These are phyloP conservation scores for Lepidocyrtoides sp. DNA, from an alignment of 2,888 invertebrate species.

Conservation along the genomic window DNA sequence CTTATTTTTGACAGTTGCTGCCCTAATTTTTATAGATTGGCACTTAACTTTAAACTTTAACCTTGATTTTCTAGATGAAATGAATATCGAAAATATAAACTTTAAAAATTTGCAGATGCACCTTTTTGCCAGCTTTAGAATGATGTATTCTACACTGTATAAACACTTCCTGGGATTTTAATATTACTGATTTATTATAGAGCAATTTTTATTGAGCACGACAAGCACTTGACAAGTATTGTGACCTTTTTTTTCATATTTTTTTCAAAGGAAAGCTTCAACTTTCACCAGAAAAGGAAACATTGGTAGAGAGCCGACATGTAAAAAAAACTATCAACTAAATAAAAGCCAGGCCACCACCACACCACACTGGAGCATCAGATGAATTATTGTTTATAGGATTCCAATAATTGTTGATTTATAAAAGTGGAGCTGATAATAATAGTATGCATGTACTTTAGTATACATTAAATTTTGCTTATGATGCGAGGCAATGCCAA, in stretches of 20 bases:
- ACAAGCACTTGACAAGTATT: too few relatives aligned
- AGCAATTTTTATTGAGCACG: too few relatives aligned
- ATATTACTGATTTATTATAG: neutral
- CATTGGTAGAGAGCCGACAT: neutral
- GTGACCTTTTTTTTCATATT: neutral
- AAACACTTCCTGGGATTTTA: too few relatives aligned
- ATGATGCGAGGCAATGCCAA: neutral
- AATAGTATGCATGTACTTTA: neutral
- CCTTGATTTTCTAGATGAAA: too few relatives aligned
- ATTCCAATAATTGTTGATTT: slow-evolving; percentile 43
- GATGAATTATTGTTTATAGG: slow-evolving; percentile 41
- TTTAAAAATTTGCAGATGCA: too few relatives aligned
- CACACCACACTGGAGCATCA: neutral
- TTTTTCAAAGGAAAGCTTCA: neutral
- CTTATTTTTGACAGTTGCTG: too few relatives aligned
- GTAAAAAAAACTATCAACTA: neutral
- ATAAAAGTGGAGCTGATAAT: neutral
- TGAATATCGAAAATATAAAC: too few relatives aligned
- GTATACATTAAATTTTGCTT: neutral
- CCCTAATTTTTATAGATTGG: too few relatives aligned
- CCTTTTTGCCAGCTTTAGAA: too few relatives aligned
- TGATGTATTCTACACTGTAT: too few relatives aligned
- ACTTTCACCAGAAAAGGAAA: neutral
- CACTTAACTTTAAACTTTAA: too few relatives aligned
- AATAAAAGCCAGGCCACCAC: too few relatives aligned